Evolutionary conservation across 2,888 invertebrate species (phyloP).

Genomic region (Diloba caeruleocephala): DNA sequence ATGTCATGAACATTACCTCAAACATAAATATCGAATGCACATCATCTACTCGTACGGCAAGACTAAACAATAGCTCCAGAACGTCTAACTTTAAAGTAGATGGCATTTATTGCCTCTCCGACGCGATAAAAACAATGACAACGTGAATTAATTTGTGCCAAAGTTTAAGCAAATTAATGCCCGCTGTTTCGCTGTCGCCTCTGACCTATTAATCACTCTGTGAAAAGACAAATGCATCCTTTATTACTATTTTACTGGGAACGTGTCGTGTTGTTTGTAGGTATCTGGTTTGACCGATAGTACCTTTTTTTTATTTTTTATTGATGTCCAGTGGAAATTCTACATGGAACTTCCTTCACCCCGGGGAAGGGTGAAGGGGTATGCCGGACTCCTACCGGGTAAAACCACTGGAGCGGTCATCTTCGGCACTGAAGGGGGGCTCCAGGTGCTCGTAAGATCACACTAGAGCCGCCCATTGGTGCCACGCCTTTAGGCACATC

Average conservation of each 20-base stretch:
- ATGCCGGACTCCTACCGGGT: no score
- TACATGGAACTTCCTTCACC: no score
- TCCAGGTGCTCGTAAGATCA: no score
- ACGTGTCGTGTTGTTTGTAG: background rate
- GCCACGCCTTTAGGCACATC: no score
- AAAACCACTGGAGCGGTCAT: no score
- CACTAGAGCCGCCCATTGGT: no score
- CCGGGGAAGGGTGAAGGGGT: no score
- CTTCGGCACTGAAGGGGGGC: no score
- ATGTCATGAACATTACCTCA: no score
- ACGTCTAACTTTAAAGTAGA: constrained; percentile 21
- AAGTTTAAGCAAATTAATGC: constrained; percentile 54
- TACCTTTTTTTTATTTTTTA: constrained; percentile 1
- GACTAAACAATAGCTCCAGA: background rate
- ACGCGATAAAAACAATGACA: constrained; percentile 47
- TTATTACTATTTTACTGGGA: constrained; percentile 25
- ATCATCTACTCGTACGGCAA: no score
- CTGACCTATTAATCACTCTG: constrained; percentile 43
- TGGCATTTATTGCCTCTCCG: constrained; percentile 24
- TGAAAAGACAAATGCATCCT: constrained; percentile 39
- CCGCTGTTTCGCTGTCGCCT: constrained; percentile 29
- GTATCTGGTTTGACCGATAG: no score
- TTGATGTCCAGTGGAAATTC: no score
- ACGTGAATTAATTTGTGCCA: constrained; percentile 46
- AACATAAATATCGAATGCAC: background rate